These are phyloP conservation scores for Hypothenemus hampei DNA, from an alignment of 1,140 invertebrate species.

Conservation along the genomic window DNA sequence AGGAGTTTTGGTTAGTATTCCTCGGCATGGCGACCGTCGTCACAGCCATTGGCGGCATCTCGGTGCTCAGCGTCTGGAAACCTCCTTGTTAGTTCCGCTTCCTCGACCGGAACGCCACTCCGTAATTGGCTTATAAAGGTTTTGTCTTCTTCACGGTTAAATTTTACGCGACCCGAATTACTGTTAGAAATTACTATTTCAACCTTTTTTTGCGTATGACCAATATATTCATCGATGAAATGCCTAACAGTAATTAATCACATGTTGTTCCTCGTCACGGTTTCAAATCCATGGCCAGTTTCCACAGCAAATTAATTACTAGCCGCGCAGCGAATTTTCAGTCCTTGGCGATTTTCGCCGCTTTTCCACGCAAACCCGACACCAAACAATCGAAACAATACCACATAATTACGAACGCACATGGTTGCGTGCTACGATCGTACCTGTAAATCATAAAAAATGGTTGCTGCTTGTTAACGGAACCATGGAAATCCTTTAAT, in stretches of 20 bases:
- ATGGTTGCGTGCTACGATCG: conserved; percentile 6
- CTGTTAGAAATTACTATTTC: too few species aligned
- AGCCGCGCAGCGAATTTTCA: conserved; percentile 7
- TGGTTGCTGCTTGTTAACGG: conserved; percentile 4
- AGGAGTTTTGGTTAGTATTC: too few species aligned
- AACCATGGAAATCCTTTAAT: conserved; percentile 22
- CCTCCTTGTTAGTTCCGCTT: conserved; percentile 3
- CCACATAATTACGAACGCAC: conserved; percentile 14
- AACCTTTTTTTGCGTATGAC: too few species aligned
- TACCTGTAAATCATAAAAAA: conserved; percentile 16
- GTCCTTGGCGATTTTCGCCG: conserved; percentile 13
- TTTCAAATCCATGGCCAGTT: neutral
- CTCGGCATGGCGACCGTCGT: too few species aligned
- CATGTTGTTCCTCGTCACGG: neutral
- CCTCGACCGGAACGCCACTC: neutral
- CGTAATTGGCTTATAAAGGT: neutral
- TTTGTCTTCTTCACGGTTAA: neutral
- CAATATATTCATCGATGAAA: too few species aligned
- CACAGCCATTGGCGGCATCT: too few species aligned
- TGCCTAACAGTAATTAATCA: too few species aligned
- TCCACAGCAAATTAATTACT: too few species aligned
- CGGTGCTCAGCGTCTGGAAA: conserved; percentile 1
- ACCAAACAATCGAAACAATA: conserved; percentile 18
- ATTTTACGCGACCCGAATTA: too few species aligned
- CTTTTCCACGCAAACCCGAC: conserved; percentile 11